Conservation (phyloP, 2,797 vertebrate genomes). For the Pseudomugil gertrudae region DNA sequence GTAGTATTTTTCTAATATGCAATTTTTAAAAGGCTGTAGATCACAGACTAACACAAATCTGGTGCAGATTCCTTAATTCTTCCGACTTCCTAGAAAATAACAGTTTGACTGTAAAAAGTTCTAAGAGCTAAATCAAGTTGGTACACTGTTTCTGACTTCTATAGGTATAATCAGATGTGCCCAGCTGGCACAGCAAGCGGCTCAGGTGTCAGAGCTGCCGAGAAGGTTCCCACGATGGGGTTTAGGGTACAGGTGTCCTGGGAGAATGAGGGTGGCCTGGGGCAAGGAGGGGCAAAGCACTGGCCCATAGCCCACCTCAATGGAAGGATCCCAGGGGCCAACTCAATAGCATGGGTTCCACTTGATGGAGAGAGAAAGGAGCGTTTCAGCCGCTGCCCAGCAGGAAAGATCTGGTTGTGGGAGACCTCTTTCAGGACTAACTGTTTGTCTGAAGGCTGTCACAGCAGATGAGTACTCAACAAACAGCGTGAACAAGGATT, state of each 20-base stretch:
- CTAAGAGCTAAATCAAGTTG: constrained; percentile 43
- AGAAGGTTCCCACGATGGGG: constrained; percentile 80
- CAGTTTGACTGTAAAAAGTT: constrained; percentile 40
- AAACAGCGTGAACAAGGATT: constrained; percentile 99
- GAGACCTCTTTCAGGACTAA: constrained; percentile 94
- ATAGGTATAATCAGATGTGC: constrained; percentile 64
- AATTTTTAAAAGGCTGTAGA: constrained; percentile 51
- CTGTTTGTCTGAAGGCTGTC: constrained; percentile 98
- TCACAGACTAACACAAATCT: constrained; percentile 47
- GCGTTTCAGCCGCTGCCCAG: constrained; percentile 92
- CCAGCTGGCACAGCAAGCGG: constrained; percentile 68
- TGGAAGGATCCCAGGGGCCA: constrained; percentile 92
- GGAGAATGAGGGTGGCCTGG: constrained; percentile 83
- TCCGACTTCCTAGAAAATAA: constrained; percentile 21
- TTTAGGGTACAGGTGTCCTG: constrained; percentile 84
- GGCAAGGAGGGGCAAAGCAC: constrained; percentile 77
- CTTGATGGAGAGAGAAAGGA: constrained; percentile 97
- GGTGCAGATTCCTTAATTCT: constrained; percentile 39
- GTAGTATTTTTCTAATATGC: constrained; percentile 51
- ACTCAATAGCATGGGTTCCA: constrained; percentile 94
- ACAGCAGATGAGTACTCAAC: constrained; percentile 97
- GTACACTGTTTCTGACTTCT: constrained; percentile 54
- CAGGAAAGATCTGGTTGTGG: constrained; percentile 95
- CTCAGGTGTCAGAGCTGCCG: constrained; percentile 71
- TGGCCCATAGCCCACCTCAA: constrained; percentile 92